Conservation (phyloP, 2,797 vertebrate species). For the Hydrophis major region DNA sequence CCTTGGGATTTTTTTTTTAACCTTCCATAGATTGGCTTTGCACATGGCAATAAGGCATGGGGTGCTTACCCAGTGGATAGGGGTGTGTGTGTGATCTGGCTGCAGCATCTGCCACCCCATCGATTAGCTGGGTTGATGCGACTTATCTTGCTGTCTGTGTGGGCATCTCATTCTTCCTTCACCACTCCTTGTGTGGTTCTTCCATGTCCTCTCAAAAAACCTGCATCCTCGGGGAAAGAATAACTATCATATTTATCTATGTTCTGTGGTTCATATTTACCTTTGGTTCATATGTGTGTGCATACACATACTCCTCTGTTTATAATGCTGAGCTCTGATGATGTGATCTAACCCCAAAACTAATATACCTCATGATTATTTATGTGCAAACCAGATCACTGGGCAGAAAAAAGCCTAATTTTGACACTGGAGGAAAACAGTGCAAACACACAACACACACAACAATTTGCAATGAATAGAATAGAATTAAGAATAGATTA, state of each 20-base stretch:
- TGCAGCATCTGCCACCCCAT: not conserved
- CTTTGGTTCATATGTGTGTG: too few species aligned
- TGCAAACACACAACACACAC: not conserved
- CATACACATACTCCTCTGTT: too few species aligned
- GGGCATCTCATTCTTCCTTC: not conserved
- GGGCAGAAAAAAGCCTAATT: not conserved
- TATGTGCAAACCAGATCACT: not conserved
- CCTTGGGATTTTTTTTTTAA: not conserved
- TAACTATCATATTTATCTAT: too few species aligned
- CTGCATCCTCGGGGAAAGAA: too few species aligned
- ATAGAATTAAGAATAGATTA: too few species aligned
- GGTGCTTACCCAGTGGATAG: not conserved
- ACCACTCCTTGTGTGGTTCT: too few species aligned
- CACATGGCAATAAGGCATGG: not conserved
- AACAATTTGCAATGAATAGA: not conserved
- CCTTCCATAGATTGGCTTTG: not conserved
- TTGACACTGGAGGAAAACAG: not conserved
- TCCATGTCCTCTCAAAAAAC: too few species aligned
- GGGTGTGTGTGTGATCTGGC: not conserved
- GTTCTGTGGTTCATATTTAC: too few species aligned
- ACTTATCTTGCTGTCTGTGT: not conserved
- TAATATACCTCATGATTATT: not conserved
- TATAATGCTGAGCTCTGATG: not conserved
- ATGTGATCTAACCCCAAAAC: not conserved
- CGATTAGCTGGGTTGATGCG: not conserved